Evolutionary conservation across 1,140 invertebrate genomes (phyloP), one percentile per base, ranked within the genome.

Genomic region (Drosophila kohkoa): DNA sequence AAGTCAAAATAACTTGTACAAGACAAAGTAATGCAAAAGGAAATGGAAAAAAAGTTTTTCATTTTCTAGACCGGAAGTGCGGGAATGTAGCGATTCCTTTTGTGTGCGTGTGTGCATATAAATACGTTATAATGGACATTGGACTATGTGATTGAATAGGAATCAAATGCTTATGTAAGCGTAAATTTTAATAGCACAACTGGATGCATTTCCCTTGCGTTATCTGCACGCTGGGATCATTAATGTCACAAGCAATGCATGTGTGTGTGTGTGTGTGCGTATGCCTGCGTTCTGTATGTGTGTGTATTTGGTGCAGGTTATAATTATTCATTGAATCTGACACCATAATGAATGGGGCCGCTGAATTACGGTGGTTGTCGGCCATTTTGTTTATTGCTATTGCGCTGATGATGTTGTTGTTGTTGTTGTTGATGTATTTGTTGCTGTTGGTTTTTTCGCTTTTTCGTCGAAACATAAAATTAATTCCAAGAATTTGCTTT

Each of bases 401-500:
- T 66, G 25, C 11, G 51, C 57, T 72, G 64, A 10, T 38, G 35
- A 10, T 38, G 35, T 10, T 32, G 30, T 32, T 32, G 30, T 6
- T 30, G 28, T 43, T 10, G 49, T 66, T 71, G 64, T 25, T 38
- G 35, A 3, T 38, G 35, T 10, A 6, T 5, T 32, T 32, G 30
- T 8, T 10, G 49, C 60, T 71, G 64, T 74, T 75, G 58, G 43
- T 59, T 67, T 66, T 66, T 49, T 28, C 52, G 25, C 43, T 20
- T 67, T 77, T 83, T 66, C 75, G 49, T 62, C 59, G 65, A 89
- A 85, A 79, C 71, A 62, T 75, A 16, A 81, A 85, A 88, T 80
- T 82, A 88, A 79, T 88, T 89, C 83, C 52, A 62, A 69, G 83
- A 89, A 88, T 88, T 81, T 48, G 60, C 68, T 74, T 89, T 81